These are phyloP conservation scores for Tor tambroides DNA, from an alignment of 2,113 vertebrate genomes.

Conservation along the genomic window DNA sequence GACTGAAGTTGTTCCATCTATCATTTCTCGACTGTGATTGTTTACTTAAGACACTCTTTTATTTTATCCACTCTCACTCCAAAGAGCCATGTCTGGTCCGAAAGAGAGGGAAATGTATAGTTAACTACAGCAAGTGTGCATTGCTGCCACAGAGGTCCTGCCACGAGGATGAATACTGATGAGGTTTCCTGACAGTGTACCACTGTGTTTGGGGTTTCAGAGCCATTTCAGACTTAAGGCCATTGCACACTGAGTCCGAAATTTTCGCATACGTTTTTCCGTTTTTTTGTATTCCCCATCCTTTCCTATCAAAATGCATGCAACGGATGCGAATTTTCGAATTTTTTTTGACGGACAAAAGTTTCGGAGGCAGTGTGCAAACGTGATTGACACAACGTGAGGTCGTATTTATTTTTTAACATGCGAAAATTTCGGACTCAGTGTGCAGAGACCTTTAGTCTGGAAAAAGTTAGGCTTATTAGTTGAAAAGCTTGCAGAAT, in stretches of 20 bases:
- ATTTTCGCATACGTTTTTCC: no score
- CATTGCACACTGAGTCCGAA: no score
- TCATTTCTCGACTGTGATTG: neutral
- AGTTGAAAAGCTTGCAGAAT: neutral
- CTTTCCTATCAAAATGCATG: no score
- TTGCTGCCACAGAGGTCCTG: neutral
- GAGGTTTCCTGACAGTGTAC: neutral
- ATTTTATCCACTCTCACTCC: neutral
- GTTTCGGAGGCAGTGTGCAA: no score
- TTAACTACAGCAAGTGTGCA: neutral
- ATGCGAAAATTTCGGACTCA: no score
- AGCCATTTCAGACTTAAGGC: neutral
- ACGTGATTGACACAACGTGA: no score
- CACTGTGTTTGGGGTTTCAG: neutral
- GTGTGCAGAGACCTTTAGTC: no score
- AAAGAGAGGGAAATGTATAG: neutral
- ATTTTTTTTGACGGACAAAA: no score
- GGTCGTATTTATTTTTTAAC: no score
- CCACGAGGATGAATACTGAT: slow-evolving; percentile 18
- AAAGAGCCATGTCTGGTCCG: neutral
- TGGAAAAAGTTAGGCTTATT: neutral
- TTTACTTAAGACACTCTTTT: neutral
- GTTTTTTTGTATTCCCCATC: no score
- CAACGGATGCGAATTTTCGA: no score
- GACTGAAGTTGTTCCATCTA: neutral